Conservation (phyloP, 2,113 vertebrate species). For the Mustela nigripes region DNA sequence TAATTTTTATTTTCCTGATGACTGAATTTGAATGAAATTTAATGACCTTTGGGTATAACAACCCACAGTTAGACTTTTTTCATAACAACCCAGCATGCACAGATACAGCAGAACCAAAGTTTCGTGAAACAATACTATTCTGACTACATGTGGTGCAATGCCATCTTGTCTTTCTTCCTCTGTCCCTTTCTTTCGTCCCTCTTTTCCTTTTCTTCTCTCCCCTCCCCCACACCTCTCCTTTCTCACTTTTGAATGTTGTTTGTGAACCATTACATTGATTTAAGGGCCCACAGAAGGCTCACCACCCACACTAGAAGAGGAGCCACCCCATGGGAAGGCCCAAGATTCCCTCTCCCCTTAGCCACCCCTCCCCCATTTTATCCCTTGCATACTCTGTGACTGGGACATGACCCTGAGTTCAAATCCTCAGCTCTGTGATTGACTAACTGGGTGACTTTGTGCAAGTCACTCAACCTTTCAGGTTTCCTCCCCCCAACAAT, state of each 20-base stretch:
- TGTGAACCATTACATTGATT: slow-evolving; percentile 9
- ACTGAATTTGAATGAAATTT: slow-evolving; percentile 49
- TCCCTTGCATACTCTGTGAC: neutral
- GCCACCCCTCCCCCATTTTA: neutral
- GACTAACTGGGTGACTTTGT: neutral
- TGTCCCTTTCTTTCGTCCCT: neutral
- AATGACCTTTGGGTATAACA: slow-evolving; percentile 36
- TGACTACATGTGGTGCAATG: neutral
- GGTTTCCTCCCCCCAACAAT: neutral
- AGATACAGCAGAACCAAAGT: slow-evolving; percentile 26
- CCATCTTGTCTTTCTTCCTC: neutral
- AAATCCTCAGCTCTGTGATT: neutral
- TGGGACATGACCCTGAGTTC: slow-evolving; percentile 8
- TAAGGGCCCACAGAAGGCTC: neutral
- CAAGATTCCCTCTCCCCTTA: neutral
- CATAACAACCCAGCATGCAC: neutral
- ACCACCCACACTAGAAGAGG: neutral
- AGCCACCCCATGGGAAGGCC: neutral
- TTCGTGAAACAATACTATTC: slow-evolving; percentile 45
- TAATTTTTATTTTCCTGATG: slow-evolving; percentile 60
- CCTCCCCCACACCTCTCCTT: neutral
- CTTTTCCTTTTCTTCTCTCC: neutral
- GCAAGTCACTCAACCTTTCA: slow-evolving; percentile 21
- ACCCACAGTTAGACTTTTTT: neutral
- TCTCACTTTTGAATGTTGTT: slow-evolving; percentile 27